Evolutionary conservation across 2,888 invertebrate genomes (phyloP).

Genomic region (Watsonalla cultraria): DNA sequence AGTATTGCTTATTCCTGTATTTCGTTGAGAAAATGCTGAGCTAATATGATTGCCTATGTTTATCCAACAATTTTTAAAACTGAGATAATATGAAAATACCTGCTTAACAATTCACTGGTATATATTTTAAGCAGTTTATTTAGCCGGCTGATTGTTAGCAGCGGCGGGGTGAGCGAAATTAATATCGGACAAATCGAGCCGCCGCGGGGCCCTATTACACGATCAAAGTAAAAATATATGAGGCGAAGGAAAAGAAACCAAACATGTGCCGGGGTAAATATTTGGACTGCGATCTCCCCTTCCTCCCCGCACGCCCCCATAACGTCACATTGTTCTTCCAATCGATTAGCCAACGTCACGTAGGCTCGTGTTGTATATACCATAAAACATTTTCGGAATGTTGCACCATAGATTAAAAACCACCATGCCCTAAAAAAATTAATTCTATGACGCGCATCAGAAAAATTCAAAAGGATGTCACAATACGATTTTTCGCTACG

Average conservation of each 20-base stretch:
- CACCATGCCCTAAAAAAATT: too few species aligned
- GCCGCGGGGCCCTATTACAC: slow-evolving; percentile 67
- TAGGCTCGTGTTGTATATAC: slow-evolving; percentile 50
- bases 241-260: slow-evolving; percentile 76
- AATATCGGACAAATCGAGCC: slow-evolving; percentile 68
- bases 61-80: too few species aligned
- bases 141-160: slow-evolving; percentile 33
- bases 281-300: slow-evolving; percentile 57
- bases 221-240: slow-evolving; percentile 77
- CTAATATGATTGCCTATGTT: too few species aligned
- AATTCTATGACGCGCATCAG: too few species aligned
- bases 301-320: slow-evolving; percentile 42
- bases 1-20: too few species aligned
- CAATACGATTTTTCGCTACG: too few species aligned
- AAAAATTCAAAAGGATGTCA: too few species aligned
- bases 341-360: slow-evolving; percentile 71
- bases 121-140: slow-evolving; percentile 27
- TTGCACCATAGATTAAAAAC: too few species aligned
- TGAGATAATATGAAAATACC: too few species aligned
- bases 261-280: slow-evolving; percentile 75
- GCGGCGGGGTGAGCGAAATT: slow-evolving; percentile 49
- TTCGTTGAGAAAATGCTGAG: too few species aligned
- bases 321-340: slow-evolving; percentile 72
- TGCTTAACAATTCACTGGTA: too few species aligned
- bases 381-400: slow-evolving; percentile 14